phyloP scores from a whole-genome alignment of 2,113 vertebrate genomes.

The Colossoma macropomum region DNA sequence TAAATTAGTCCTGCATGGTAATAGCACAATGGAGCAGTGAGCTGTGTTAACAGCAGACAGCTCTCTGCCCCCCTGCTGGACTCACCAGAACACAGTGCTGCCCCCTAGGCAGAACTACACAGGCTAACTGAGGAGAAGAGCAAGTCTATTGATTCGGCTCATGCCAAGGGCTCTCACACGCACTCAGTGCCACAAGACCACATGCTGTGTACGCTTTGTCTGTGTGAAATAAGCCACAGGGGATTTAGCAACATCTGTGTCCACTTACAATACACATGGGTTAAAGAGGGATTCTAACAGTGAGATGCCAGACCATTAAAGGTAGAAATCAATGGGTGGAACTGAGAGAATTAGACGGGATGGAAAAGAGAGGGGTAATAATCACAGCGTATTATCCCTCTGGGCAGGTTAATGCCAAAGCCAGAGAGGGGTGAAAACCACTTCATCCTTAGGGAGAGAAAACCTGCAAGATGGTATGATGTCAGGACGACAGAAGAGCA shows the following conservation, averaged over 20 bases:
- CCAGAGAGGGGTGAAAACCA: neutral
- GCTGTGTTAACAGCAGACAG: neutral
- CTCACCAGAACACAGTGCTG: neutral
- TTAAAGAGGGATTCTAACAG: constrained; percentile 9
- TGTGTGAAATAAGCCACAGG: constrained; percentile 23
- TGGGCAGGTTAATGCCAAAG: constrained; percentile 4
- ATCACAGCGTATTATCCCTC: neutral
- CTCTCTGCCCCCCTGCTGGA: neutral
- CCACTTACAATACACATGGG: constrained; percentile 37
- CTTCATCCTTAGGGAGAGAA: neutral
- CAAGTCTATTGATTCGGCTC: constrained; percentile 51
- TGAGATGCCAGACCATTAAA: constrained; percentile 8
- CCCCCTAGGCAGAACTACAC: neutral
- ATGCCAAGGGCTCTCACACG: constrained; percentile 25
- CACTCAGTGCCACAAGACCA: constrained; percentile 21
- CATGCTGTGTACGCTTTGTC: constrained; percentile 22
- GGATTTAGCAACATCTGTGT: constrained; percentile 25
- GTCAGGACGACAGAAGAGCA: no score
- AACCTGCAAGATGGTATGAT: neutral
- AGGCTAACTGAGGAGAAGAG: constrained; percentile 31
- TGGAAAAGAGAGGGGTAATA: neutral
- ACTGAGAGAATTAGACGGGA: neutral
- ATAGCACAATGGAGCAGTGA: neutral
- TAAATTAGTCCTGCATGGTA: constrained; percentile 39
- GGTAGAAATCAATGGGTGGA: constrained; percentile 26